These are phyloP conservation scores for Pangasius mekongensis DNA, from an alignment of 2,797 vertebrate species.

Conservation along the genomic window DNA sequence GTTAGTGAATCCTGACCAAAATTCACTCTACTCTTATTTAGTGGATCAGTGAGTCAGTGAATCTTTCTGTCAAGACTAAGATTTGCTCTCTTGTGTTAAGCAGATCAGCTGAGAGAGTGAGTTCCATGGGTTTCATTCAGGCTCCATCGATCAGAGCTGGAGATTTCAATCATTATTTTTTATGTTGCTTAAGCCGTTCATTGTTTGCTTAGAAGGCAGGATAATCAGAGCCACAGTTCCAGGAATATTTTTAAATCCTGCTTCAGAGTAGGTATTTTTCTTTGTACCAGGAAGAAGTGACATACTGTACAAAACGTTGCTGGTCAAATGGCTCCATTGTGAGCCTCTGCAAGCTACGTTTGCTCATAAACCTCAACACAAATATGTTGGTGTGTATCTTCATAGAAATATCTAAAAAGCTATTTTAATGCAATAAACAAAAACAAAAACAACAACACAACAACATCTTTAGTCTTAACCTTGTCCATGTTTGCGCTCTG, in stretches of 20 bases:
- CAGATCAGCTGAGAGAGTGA: neutral
- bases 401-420: neutral
- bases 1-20: neutral
- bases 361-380: neutral
- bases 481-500: neutral
- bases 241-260: neutral
- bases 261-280: neutral
- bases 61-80: neutral
- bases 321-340: neutral
- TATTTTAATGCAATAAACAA: neutral
- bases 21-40: constrained; percentile 11
- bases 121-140: constrained; percentile 3
- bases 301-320: neutral
- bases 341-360: neutral
- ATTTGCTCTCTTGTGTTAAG: constrained; percentile 11
- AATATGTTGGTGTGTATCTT: neutral
- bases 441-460: neutral
- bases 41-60: constrained; percentile 21
- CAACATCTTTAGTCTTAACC: neutral
- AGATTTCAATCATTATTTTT: neutral
- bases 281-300: neutral
- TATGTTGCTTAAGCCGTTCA: no score
- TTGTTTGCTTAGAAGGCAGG: no score
- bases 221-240: neutral
- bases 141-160: constrained; percentile 1